Percentiles rank a stretch among this genome's conserved stretches.
These are phyloP conservation scores for Calliphora vicina DNA, from an alignment of 1,140 invertebrate species.

Conservation along the genomic window DNA sequence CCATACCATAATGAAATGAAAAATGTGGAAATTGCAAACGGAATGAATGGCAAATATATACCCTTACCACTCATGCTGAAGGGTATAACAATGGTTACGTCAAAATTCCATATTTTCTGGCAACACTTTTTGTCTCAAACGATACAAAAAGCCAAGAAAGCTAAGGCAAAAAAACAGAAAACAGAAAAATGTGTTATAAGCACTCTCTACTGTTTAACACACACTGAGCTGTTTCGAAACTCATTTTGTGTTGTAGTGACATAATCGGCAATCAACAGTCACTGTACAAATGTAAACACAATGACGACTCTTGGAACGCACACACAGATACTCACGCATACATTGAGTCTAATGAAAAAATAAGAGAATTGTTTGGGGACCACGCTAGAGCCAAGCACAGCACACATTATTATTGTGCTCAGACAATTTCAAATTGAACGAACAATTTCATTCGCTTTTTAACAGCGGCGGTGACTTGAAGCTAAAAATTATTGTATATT, in stretches of 20 bases:
- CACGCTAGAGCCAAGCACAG: not conserved
- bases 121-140: not conserved
- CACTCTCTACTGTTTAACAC: not conserved
- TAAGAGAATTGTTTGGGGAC: not conserved
- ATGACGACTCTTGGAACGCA: not conserved
- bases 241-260: not conserved
- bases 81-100: too few relatives aligned
- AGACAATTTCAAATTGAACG: not conserved
- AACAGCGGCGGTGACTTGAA: constrained; percentile 24
- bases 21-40: too few relatives aligned
- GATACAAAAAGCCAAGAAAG: not conserved
- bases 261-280: not conserved
- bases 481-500: not conserved
- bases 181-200: not conserved
- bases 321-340: not conserved
- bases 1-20: too few relatives aligned
- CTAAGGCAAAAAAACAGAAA: too few relatives aligned
- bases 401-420: not conserved
- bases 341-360: not conserved
- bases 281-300: not conserved
- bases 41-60: too few relatives aligned
- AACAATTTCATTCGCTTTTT: constrained; percentile 26
- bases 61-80: too few relatives aligned
- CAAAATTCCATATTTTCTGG: not conserved
- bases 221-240: not conserved